Base-by-base conservation (phyloP, 2,797 vertebrate species). In the Acridotheres tristis region DNA sequence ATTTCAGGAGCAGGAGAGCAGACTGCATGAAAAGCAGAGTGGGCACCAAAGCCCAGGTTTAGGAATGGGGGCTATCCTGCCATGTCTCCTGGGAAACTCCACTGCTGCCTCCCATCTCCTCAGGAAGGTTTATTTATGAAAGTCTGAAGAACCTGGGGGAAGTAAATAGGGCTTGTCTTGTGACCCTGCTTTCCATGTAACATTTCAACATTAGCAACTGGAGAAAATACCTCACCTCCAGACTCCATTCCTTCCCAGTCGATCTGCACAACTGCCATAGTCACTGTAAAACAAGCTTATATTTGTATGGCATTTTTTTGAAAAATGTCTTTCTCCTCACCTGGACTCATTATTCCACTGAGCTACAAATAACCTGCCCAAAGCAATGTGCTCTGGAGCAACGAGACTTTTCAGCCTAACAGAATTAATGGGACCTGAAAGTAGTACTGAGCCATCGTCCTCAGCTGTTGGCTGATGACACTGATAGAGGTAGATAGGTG, bases 201-300 rank as follows among this genome's bases (percentile, higher is more conserved):
- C 30, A 65, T 77, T 84, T 80, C 51, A 62, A 65, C 45, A 27
- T 20, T 14, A 59, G 15, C 9, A 26, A 40, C 3, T 15, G 16
- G 30, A 76, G 36, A 82, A 79, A 94, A 65, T 19, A 58, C 10
- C 5, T 15, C 12, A 5, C 8, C 17, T 50, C 14, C 23, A 32
- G 38, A 15, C 7, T 53, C n/a, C 40, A 26, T 62, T 83, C 30
- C 32, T 74, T 53, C 47, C 23, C 51, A 79, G 26, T n/a, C 1
- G 0, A 72, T 38, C 38, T 47, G 42, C 43, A 50, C 15, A 69
- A 32, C 4, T 0, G 1, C 29, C 2, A 3, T 2, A 42, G 50
- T 13, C 23, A 29, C 23, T 30, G 5, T 34, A 69, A 85, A 89
- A 54, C 9, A 78, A 81, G 7, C 15, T 55, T 62, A 2, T 18